Evolutionary conservation across 1,140 invertebrate genomes (phyloP), one percentile per base, ranked within the genome.

Genomic region (Drosophila auraria): DNA sequence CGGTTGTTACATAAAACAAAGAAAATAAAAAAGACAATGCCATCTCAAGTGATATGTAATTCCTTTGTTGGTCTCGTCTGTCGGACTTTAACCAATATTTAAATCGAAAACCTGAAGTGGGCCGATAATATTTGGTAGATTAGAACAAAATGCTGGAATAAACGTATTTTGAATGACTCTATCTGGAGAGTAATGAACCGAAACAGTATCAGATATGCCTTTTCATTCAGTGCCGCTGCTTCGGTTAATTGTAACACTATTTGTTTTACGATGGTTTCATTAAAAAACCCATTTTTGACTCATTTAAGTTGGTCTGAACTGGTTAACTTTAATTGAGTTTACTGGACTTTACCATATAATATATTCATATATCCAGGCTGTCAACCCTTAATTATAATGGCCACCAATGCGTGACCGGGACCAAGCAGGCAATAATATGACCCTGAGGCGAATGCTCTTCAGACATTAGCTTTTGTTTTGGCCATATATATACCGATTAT

Each of bases 121-220:
- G 20, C 6, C 49, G 64, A 71, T 71, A 69, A 47, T 36, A 20
- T 17, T 45, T 12, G 65, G 9, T 44, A 63, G 20, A 33, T 59
- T 45, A 65, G 42, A 14, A 23, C 11, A 60, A n/a, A 15, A 14
- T 30, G 20, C 23, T 27, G 6, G 17, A 1, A 12, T 17, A 5
- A 27, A 15, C 9, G n/a, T 8, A 42, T 33, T 58, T 47, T 49
- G 0, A 57, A 25, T 23, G 36, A 7, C 54, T 42, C 50, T 60
- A 73, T 72, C 54, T 72, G 45, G 30, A 73, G 56, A 53, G 71
- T 74, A 25, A 74, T 74, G 69, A 74, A 61, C 69, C 71, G 30
- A 61, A 30, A 61, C 54, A 20, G 9, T 23, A 38, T 38, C n/a
- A 71, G 38, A 73, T 61, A 36, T 30, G 33, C 11, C 45, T 11